Conservation (phyloP, 2,888 invertebrate species). For the Rhopalosiphum nymphaeae region DNA sequence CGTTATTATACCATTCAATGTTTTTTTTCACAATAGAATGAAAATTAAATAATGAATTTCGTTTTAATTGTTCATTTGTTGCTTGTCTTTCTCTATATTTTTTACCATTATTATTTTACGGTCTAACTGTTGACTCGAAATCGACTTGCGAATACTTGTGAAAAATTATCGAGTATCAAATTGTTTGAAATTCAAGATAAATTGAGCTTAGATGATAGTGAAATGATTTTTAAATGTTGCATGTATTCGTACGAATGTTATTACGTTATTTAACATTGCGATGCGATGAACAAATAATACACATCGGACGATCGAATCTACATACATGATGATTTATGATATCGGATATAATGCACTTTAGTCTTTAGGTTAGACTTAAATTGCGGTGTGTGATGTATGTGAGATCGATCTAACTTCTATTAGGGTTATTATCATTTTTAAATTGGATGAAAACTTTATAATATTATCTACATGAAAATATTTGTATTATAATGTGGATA, state of each 20-base stretch:
- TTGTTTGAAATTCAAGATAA: not conserved
- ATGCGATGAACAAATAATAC: not conserved
- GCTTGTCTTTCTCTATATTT: not conserved
- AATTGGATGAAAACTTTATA: not conserved
- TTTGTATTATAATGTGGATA: not conserved
- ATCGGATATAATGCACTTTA: not conserved
- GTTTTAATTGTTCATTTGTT: conserved; percentile 50
- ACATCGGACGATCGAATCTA: not conserved
- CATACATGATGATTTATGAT: not conserved
- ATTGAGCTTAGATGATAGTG: not conserved
- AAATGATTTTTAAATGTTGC: not conserved
- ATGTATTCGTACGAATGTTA: not conserved
- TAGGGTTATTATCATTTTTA: not conserved
- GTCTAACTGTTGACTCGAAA: not conserved
- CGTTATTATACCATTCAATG: conserved; percentile 42
- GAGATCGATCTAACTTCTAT: not conserved
- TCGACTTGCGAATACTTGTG: not conserved
- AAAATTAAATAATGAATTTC: conserved; percentile 52
- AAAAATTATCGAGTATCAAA: not conserved
- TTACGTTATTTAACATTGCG: not conserved
- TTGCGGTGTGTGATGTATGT: not conserved
- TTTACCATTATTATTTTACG: not conserved
- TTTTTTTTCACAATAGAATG: conserved; percentile 41
- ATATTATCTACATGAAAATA: not conserved
- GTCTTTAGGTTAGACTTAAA: not conserved